Evolutionary conservation across 2,113 vertebrate species (phyloP), one percentile per base, ranked within the genome.

Genomic region (Pica pica): DNA sequence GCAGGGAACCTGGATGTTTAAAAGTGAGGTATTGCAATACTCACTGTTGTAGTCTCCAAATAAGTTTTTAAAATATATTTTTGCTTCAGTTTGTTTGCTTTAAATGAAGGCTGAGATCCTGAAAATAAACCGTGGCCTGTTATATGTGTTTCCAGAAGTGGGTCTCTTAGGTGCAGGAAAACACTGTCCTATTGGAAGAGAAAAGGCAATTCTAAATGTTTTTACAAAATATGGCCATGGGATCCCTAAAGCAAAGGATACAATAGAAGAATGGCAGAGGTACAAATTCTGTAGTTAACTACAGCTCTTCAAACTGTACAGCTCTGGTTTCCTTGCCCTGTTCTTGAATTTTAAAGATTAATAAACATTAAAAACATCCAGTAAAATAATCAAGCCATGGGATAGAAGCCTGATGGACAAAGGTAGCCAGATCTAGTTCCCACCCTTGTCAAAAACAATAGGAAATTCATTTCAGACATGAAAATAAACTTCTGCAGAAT

Each of bases 401-500:
- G 53, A 68, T 64, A 91, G 42, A 93, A 82, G 23, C 41, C 53
- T 91, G 12, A 47, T 16, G 13, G 44, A 85, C 69, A 87, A 94
- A 91, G n/a, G 41, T 50, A 91, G 49, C 9, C 55, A 84, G 77
- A 83, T 84, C 69, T 82, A 65, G 56, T 95, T 94, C 77, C 91
- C 80, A 81, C 44, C 60, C 80, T 82, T 94, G 83, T 93, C 65
- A 92, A 94, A 95, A 94, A 94, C 87, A 95, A 69, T 87, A 91
- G 87, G 83, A 97, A 95, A 95, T 84, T 57, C 65, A 60, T 82
- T 94, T 93, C 77, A 94, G 95, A 89, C 87, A 84, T 68, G 69
- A 91, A 97, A 97, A 97, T 81, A 97, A 92, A 94, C 89, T 78
- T 82, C 56, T 95, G 31, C 44, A 81, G 68, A 87, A 39, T 37